Evolutionary conservation across 2,797 vertebrate genomes (phyloP).

Genomic region (Chiroxiphia lanceolata): DNA sequence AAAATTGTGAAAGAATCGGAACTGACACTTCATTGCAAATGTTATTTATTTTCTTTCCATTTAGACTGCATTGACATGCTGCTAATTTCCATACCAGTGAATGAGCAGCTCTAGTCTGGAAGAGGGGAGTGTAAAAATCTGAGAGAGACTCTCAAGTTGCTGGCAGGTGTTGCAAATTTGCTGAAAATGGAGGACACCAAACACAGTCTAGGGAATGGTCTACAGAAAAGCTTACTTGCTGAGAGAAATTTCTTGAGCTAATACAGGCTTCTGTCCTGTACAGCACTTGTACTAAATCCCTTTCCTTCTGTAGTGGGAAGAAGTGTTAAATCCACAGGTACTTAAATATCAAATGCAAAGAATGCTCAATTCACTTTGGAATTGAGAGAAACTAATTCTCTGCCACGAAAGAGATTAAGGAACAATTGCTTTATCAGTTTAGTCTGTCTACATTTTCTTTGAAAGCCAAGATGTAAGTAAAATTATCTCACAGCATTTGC

Average conservation of each 20-base stretch:
- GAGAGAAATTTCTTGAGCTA: neutral
- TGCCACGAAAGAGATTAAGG: constrained; percentile 60
- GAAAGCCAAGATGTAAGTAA: constrained; percentile 46
- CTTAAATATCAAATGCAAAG: constrained; percentile 50
- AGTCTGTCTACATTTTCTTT: constrained; percentile 49
- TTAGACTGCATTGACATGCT: neutral
- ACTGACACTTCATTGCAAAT: neutral
- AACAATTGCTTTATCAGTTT: constrained; percentile 60
- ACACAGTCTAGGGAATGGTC: neutral
- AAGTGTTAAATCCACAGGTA: constrained; percentile 42
- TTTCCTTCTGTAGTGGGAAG: constrained; percentile 23
- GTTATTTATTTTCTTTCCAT: neutral
- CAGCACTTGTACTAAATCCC: constrained; percentile 8
- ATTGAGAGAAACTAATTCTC: constrained; percentile 62
- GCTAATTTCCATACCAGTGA: neutral
- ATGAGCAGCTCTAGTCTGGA: neutral
- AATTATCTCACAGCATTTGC: constrained; percentile 48
- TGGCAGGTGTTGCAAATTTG: neutral
- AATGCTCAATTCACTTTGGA: constrained; percentile 44
- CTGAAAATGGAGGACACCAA: neutral
- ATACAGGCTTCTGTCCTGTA: neutral
- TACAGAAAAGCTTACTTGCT: neutral
- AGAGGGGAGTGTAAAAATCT: neutral
- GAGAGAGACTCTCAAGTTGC: neutral
- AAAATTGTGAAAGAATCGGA: neutral